Evolutionary conservation across 2,888 invertebrate genomes (phyloP).

Genomic region (Morinoia aosen): DNA sequence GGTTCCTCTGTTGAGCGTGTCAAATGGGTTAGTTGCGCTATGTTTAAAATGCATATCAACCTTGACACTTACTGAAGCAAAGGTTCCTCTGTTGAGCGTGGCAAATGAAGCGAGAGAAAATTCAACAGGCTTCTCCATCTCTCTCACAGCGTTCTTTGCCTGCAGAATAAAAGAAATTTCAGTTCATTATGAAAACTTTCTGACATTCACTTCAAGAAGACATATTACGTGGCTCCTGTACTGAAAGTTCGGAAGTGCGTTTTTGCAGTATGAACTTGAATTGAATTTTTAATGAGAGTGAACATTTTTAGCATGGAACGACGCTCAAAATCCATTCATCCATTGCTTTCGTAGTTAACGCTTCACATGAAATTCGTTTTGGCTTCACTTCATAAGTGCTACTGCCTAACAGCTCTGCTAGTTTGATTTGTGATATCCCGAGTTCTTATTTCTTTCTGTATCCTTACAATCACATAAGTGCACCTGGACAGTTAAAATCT

Average conservation of each 20-base stretch:
- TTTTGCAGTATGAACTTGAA: no score
- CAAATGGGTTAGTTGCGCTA: neutral
- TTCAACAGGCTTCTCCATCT: neutral
- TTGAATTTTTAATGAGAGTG: no score
- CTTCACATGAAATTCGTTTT: neutral
- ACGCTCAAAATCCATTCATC: neutral
- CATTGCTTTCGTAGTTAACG: neutral
- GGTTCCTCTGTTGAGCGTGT: neutral
- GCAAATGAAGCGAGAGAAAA: slow-evolving; percentile 2
- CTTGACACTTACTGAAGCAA: neutral
- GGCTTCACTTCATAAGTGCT: neutral
- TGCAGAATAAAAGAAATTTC: neutral
- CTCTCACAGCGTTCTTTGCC: neutral
- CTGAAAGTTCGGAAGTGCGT: neutral
- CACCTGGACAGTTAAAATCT: no score
- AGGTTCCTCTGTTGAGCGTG: neutral
- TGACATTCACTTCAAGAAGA: neutral
- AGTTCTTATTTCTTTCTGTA: no score
- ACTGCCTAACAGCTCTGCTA: no score
- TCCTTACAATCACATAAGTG: no score
- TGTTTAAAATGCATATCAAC: neutral
- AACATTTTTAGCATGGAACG: no score
- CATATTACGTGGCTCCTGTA: neutral
- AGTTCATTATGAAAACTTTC: neutral
- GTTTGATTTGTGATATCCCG: no score